Percentiles rank a stretch among this genome's conserved stretches.
Evolutionary conservation across 2,797 vertebrate genomes (phyloP).

Genomic region (Odontamblyopus rebecca): DNA sequence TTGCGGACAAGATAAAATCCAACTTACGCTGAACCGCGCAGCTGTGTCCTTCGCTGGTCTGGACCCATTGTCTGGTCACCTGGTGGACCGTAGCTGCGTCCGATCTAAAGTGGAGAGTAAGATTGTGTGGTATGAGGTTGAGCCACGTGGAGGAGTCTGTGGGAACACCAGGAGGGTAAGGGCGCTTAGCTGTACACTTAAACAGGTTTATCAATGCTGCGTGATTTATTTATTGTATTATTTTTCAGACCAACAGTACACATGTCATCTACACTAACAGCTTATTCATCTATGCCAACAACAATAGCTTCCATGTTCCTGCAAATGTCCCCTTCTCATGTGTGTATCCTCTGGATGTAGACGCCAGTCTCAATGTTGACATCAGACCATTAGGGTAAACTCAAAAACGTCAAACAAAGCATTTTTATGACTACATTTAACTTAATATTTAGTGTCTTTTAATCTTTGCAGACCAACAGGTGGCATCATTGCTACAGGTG

Average conservation of each 20-base stretch:
- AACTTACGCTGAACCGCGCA: conserved; percentile 31
- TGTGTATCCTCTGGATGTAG: conserved; percentile 69
- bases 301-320: conserved; percentile 57
- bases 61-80: conserved; percentile 54
- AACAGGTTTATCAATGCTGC: neutral
- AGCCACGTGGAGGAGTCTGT: conserved; percentile 41
- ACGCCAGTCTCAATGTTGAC: conserved; percentile 65
- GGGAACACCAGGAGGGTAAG: conserved; percentile 64
- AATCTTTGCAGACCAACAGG: conserved; percentile 33
- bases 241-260: conserved; percentile 65
- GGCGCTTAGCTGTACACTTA: neutral
- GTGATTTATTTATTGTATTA: neutral
- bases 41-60: conserved; percentile 26
- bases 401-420: neutral
- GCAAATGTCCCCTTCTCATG: conserved; percentile 75
- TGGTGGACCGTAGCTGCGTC: conserved; percentile 51
- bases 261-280: conserved; percentile 66
- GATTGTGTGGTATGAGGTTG: conserved; percentile 62
- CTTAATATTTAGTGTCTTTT: neutral
- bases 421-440: neutral
- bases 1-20: conserved; percentile 51
- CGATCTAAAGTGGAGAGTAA: neutral
- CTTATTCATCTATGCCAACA: conserved; percentile 59
- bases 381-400: conserved; percentile 67
- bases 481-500: conserved; percentile 46